Percentiles rank a stretch among this genome's conserved stretches.
Conservation (phyloP, 2,888 invertebrate genomes). For the Patella ulyssiponensis region DNA sequence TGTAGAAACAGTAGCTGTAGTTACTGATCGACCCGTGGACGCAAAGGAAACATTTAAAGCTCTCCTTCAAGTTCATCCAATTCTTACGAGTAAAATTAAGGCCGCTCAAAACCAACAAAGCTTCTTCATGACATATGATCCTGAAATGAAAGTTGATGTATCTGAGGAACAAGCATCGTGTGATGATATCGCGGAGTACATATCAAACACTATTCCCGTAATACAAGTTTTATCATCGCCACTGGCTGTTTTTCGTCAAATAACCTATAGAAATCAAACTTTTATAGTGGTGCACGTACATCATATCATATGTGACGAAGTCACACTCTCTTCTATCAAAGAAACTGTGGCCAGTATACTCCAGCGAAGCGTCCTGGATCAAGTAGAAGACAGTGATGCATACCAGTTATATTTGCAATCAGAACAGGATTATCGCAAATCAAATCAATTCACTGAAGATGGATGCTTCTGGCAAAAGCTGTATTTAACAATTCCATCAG, state of each 20-base stretch:
- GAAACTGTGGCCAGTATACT: neutral
- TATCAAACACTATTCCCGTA: neutral
- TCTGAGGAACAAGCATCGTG: neutral
- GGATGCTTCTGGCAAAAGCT: neutral
- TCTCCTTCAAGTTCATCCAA: neutral
- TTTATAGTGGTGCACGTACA: neutral
- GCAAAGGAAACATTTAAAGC: neutral
- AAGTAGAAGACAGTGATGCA: neutral
- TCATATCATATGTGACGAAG: conserved; percentile 2
- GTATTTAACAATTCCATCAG: neutral
- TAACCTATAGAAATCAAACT: neutral
- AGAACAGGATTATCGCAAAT: neutral
- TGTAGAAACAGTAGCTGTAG: conserved; percentile 1
- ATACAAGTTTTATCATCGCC: neutral
- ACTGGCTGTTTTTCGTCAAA: neutral
- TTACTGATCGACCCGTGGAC: neutral
- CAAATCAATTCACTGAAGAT: neutral
- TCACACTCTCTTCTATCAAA: neutral
- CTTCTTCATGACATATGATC: neutral
- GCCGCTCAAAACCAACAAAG: neutral
- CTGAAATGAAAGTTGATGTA: neutral
- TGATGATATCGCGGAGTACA: neutral
- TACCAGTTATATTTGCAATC: neutral
- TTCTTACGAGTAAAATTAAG: neutral
- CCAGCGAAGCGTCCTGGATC: neutral